Evolutionary conservation across 2,888 invertebrate genomes (phyloP).

Genomic region (Sminthurinus aureus): DNA sequence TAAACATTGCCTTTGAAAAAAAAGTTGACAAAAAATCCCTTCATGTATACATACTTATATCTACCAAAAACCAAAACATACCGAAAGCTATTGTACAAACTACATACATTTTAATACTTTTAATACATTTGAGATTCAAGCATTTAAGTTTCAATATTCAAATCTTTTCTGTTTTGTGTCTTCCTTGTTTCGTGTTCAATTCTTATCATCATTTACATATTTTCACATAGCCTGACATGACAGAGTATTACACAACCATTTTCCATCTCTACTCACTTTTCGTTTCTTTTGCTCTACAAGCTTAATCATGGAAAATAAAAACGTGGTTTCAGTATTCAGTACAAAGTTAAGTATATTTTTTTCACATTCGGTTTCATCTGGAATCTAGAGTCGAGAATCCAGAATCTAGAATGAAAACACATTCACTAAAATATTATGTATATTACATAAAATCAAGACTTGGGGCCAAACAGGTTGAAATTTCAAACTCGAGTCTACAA

Average conservation of each 20-base stretch:
- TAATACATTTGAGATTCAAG: not conserved
- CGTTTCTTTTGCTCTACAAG: not conserved
- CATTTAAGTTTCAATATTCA: not conserved
- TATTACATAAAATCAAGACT: slow-evolving; percentile 5
- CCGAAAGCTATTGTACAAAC: too few species aligned
- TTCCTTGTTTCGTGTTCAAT: not conserved
- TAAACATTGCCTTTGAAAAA: slow-evolving; percentile 3
- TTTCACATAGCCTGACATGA: not conserved
- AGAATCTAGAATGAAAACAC: too few species aligned
- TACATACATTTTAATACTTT: too few species aligned
- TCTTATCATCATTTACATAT: not conserved
- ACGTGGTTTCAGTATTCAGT: not conserved
- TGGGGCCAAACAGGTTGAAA: slow-evolving; percentile 13
- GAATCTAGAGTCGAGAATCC: too few species aligned
- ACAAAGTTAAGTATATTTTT: not conserved
- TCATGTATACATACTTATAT: not conserved
- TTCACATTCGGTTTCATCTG: too few species aligned
- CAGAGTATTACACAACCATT: not conserved
- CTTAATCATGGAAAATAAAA: not conserved
- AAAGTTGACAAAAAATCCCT: not conserved
- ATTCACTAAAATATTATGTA: too few species aligned
- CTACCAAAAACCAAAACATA: not conserved
- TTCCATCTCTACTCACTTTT: not conserved
- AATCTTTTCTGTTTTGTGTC: not conserved
- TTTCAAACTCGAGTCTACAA: not conserved